Evolutionary conservation across 2,797 vertebrate species (phyloP).

Genomic region (Chloroceryle amazona): DNA sequence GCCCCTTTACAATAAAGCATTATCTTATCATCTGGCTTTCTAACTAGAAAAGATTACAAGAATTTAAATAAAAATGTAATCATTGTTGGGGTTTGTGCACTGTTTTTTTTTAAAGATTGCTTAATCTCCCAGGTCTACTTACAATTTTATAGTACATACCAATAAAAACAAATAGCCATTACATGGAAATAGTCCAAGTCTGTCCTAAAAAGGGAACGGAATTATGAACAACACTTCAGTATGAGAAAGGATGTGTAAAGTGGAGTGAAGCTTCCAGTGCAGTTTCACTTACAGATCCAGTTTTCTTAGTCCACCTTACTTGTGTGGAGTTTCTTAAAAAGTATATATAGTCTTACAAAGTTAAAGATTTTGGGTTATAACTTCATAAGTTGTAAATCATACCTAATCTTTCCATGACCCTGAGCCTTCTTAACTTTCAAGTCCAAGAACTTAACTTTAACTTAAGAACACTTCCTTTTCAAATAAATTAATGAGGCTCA

Average conservation of each 20-base stretch:
- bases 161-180: neutral
- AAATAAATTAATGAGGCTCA: neutral
- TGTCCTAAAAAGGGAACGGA: neutral
- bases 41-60: conserved; percentile 52
- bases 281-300: neutral
- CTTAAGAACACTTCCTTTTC: neutral
- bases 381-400: neutral
- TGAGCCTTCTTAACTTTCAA: neutral
- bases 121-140: neutral
- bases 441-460: neutral
- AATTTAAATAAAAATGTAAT: neutral
- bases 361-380: neutral
- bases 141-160: neutral
- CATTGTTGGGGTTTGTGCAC: neutral
- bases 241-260: neutral
- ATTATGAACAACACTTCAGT: neutral
- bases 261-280: neutral
- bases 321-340: neutral
- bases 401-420: neutral
- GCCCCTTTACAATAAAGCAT: conserved; percentile 82
- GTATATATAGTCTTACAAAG: neutral
- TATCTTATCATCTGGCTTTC: conserved; percentile 77
- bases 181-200: neutral
- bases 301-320: neutral
- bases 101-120: neutral